Evolutionary conservation across 2,797 vertebrate genomes (phyloP), one percentile per base, ranked within the genome.

Genomic region (Balearica regulorum): DNA sequence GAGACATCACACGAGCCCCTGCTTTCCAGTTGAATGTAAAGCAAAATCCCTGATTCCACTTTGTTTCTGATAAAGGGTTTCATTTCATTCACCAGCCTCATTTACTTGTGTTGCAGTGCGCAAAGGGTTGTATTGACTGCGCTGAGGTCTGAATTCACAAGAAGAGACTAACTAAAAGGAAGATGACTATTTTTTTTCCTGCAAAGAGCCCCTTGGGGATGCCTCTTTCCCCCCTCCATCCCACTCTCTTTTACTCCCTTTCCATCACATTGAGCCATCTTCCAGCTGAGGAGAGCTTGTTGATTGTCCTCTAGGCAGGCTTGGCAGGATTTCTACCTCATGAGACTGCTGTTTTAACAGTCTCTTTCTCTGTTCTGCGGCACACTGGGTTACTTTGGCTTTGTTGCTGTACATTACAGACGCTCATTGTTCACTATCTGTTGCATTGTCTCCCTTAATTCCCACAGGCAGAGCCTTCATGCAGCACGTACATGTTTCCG

Each of bases 291-390:
- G 48, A 96, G 68, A 64, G 62, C 75, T 89, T 60, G 83, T 84
- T 62, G 80, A 58, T 76, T 94, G 83, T 82, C 71, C 87, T 79
- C 51, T 24, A 9, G 54, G 93, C 90, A 64, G 87, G 70, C 94
- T 89, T 83, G 96, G 96, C 96, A 92, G 89, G 71, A 76, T 87
- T 89, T 95, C 77, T 84, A 28, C 82, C 80, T 87, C 39, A 19
- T 17, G 58, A 71, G 83, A 89, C 86, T 94, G 87, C 94, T 92
- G 94, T 73, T 93, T 70, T 60, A 72, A 92, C 89, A 93, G 92
- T 41, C 73, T 46, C 82, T 77, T 26, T 65, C 79, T 94, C n/a
- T 82, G 93, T 84, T 82, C 93, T 12, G 87, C 68, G 7, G 87
- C 91, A 41, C 68, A 39, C 85, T 78, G 92, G 65, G 80, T 66